These are phyloP conservation scores for Bucco capensis DNA, from an alignment of 2,113 vertebrate genomes.

Conservation along the genomic window DNA sequence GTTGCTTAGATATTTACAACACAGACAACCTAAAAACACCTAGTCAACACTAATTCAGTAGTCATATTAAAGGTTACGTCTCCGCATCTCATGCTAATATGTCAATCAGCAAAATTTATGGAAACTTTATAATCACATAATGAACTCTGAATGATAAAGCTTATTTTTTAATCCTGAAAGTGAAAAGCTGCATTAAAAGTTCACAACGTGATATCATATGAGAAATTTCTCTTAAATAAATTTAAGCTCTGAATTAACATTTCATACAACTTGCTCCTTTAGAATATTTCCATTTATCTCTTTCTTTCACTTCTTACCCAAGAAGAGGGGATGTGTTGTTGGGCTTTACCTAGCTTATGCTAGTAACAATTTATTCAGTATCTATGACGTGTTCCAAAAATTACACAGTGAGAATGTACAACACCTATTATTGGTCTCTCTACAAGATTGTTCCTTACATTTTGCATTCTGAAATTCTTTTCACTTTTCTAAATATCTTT, in stretches of 20 bases:
- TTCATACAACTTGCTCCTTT: background rate
- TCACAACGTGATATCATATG: background rate
- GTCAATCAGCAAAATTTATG: background rate
- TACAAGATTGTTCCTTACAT: background rate
- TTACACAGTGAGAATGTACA: background rate
- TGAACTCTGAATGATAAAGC: background rate
- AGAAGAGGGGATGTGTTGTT: background rate
- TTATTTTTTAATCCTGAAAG: background rate
- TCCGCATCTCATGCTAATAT: background rate
- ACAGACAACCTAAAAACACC: background rate
- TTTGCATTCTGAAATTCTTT: background rate
- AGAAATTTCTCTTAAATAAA: background rate
- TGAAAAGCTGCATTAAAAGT: background rate
- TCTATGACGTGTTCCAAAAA: background rate
- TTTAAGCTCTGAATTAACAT: background rate
- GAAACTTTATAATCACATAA: background rate
- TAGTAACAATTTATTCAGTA: background rate
- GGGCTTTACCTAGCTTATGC: background rate
- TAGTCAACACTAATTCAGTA: background rate
- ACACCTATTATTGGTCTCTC: background rate
- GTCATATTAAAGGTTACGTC: background rate
- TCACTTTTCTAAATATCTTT: background rate
- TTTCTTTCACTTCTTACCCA: background rate
- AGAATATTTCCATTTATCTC: background rate
- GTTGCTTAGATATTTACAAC: background rate